Percentiles rank a stretch among this genome's conserved stretches.
Conservation (phyloP, 2,113 vertebrate genomes). For the Peromyscus maniculatus region DNA sequence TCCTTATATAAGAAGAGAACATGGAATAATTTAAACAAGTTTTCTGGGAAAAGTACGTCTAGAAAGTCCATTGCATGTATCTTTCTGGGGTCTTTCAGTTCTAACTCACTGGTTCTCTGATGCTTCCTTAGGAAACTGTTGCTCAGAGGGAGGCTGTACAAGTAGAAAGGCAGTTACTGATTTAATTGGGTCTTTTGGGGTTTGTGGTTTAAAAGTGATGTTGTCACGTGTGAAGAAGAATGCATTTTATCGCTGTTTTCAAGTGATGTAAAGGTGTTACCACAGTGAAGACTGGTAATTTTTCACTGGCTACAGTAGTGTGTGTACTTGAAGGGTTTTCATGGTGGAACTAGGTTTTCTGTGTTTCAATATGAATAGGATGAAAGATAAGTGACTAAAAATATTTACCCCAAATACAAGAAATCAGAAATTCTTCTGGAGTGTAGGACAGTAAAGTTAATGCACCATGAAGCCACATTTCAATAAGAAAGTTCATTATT, state of each 20-base stretch:
- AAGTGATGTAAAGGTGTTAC: background rate
- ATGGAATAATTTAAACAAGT: slow-evolving; percentile 60
- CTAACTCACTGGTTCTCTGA: slow-evolving; percentile 76
- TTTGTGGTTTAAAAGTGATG: slow-evolving; percentile 71
- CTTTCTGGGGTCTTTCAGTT: slow-evolving; percentile 71
- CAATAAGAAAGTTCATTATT: background rate
- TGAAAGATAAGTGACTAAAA: background rate
- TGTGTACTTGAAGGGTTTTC: background rate
- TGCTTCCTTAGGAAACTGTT: slow-evolving; percentile 84
- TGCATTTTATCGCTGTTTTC: background rate
- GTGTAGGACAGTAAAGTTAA: background rate
- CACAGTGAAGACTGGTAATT: background rate
- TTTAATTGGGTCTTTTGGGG: slow-evolving; percentile 81
- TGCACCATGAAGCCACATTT: background rate
- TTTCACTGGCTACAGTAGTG: background rate
- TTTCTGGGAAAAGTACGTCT: slow-evolving; percentile 65
- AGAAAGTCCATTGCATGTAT: slow-evolving; percentile 26
- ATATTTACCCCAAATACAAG: background rate
- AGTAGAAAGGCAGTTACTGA: slow-evolving; percentile 80
- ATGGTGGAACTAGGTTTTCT: background rate
- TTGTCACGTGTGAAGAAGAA: background rate
- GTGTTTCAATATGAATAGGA: background rate
- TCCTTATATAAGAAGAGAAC: slow-evolving; percentile 72
- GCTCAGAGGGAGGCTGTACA: slow-evolving; percentile 55
- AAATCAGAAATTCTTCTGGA: background rate